Evolutionary conservation across 2,797 vertebrate species (phyloP).

Genomic region (Sebastes trivittatus): DNA sequence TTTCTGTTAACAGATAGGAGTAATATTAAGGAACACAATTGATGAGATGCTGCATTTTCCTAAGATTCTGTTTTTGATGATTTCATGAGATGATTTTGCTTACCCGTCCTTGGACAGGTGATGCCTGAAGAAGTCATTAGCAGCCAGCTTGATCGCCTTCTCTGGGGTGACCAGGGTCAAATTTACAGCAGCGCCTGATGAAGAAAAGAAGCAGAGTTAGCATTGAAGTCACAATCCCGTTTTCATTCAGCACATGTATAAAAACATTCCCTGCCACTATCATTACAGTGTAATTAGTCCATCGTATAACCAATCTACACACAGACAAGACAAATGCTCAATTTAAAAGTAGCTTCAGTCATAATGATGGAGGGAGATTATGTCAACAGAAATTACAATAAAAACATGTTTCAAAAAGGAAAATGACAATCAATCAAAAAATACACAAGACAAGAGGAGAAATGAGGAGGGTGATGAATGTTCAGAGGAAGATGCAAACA

Average conservation of each 20-base stretch:
- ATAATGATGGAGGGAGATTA: conserved; percentile 59
- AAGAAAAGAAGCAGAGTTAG: conserved; percentile 53
- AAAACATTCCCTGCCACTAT: conserved; percentile 67
- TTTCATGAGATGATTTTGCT: not conserved
- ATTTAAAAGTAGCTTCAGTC: conserved; percentile 28
- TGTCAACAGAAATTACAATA: not conserved
- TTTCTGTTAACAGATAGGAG: conserved; percentile 69
- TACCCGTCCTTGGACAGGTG: conserved; percentile 83
- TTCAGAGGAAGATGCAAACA: conserved; percentile 30
- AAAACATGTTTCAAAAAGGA: not conserved
- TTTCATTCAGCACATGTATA: conserved; percentile 6
- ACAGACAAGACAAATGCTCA: conserved; percentile 34
- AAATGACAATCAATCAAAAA: conserved; percentile 15
- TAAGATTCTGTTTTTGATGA: accelerated
- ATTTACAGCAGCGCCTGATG: conserved; percentile 86
- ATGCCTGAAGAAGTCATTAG: conserved; percentile 86
- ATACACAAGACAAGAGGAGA: not conserved
- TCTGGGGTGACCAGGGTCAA: conserved; percentile 87
- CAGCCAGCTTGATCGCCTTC: conserved; percentile 88
- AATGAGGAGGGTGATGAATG: not conserved
- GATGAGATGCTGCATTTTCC: accelerated
- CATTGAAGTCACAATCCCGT: not conserved
- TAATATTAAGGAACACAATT: not conserved
- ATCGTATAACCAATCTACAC: conserved; percentile 38
- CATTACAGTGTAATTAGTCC: conserved; percentile 43